Percentiles rank a stretch among this genome's conserved stretches.
These are phyloP conservation scores for Oophaga pumilio DNA, from an alignment of 2,113 vertebrate species.

Conservation along the genomic window DNA sequence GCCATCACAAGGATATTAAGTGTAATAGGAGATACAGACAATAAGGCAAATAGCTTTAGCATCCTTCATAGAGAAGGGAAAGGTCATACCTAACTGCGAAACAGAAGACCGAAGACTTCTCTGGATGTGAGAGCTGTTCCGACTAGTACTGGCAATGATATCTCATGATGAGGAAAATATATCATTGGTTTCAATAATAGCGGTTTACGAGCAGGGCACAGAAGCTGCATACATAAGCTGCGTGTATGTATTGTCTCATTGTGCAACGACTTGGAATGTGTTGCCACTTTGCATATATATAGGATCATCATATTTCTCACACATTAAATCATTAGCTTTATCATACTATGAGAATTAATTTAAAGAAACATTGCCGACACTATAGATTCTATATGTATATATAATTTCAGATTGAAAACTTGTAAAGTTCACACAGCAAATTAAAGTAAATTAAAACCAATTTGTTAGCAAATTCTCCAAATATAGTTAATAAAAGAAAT, in stretches of 20 bases:
- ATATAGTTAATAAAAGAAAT: too few species aligned
- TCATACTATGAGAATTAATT: neutral
- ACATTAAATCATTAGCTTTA: constrained; percentile 2
- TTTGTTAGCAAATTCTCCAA: too few species aligned
- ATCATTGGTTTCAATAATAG: constrained; percentile 8
- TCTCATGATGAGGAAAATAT: constrained; percentile 30
- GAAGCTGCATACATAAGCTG: constrained; percentile 5
- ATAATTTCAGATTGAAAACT: neutral
- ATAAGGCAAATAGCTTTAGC: constrained; percentile 49
- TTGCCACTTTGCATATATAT: constrained; percentile 37
- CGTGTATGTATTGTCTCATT: neutral
- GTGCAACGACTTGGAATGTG: constrained; percentile 1
- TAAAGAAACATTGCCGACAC: neutral
- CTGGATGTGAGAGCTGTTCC: neutral
- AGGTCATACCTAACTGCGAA: constrained; percentile 44
- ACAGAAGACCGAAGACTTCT: constrained; percentile 13
- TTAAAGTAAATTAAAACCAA: neutral
- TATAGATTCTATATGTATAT: neutral
- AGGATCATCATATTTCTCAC: constrained; percentile 1
- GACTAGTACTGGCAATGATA: constrained; percentile 16
- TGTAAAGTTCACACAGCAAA: neutral
- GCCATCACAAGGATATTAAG: constrained; percentile 54
- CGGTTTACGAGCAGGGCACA: neutral
- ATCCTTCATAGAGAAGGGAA: constrained; percentile 36
- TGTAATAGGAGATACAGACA: constrained; percentile 51